A percentile compares a stretch with the other conserved stretches of the same genome.
Evolutionary conservation across 2,797 vertebrate genomes (phyloP).

Genomic region (Columba guinea): DNA sequence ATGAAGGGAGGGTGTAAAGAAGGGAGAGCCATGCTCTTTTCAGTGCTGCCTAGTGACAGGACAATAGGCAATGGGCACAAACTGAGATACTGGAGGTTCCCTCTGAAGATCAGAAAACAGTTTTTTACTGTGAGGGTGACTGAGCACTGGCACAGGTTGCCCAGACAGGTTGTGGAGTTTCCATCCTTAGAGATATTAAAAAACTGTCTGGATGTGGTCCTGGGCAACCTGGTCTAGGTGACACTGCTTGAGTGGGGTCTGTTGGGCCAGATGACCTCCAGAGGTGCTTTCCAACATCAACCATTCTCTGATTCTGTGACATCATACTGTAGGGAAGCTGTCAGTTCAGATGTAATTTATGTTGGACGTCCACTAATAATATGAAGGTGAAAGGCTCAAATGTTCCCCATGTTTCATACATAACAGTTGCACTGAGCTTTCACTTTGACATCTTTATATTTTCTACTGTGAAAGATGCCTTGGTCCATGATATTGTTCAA

Average conservation of each 20-base stretch:
- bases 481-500: not conserved
- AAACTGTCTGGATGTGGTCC: not conserved
- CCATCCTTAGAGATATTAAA: not conserved
- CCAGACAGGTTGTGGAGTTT: not conserved
- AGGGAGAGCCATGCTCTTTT: not conserved
- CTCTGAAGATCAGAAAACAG: not conserved
- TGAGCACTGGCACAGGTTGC: not conserved
- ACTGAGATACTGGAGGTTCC: not conserved
- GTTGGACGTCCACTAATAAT: not conserved
- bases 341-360: not conserved
- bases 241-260: not conserved
- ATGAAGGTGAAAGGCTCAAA: not conserved
- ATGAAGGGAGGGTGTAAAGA: not conserved
- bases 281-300: not conserved
- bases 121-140: not conserved
- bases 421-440: not conserved
- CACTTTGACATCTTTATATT: not conserved
- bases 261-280: not conserved
- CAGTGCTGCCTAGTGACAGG: not conserved
- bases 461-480: not conserved
- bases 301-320: not conserved
- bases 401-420: not conserved
- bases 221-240: not conserved
- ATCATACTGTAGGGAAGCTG: not conserved
- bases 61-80: not conserved